Evolutionary conservation across 2,797 vertebrate genomes (phyloP).

Genomic region (Tinamus major): DNA sequence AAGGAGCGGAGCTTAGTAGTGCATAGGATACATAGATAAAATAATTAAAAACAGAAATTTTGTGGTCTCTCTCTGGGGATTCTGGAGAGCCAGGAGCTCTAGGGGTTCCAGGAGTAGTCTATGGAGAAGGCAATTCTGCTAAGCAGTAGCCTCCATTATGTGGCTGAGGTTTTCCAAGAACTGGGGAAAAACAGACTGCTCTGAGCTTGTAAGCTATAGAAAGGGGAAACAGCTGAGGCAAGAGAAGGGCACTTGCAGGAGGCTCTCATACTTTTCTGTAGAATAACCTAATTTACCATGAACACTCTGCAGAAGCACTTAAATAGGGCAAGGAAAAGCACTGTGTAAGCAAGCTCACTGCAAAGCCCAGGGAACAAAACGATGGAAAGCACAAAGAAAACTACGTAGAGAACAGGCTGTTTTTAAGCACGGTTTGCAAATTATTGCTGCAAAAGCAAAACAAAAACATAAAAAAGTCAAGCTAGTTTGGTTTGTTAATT

Average conservation of each 20-base stretch:
- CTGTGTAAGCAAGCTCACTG: constrained; percentile 47
- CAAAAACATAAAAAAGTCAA: background rate
- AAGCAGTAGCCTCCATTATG: rapidly evolving
- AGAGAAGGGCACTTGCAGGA: background rate
- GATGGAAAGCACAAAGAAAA: background rate
- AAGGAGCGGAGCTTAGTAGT: background rate
- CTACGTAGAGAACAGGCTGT: background rate
- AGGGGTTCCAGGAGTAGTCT: background rate
- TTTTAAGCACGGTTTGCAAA: constrained; percentile 9
- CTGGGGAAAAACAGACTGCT: background rate
- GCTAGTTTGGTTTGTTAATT: background rate
- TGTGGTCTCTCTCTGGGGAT: background rate
- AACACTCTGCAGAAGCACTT: constrained; percentile 42
- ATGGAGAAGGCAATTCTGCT: background rate
- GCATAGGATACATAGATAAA: background rate
- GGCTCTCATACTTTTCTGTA: background rate
- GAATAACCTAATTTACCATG: constrained; percentile 44
- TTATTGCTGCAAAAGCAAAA: background rate
- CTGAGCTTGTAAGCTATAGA: background rate
- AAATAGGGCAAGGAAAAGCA: constrained; percentile 60
- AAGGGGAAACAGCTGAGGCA: background rate
- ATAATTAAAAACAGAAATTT: background rate
- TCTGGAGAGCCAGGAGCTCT: background rate
- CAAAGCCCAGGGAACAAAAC: constrained; percentile 14
- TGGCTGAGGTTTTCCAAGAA: background rate